A percentile compares a stretch with the other conserved stretches of the same genome.
Evolutionary conservation across 2,888 invertebrate species (phyloP).

Genomic region (Hypercompe scribonia): DNA sequence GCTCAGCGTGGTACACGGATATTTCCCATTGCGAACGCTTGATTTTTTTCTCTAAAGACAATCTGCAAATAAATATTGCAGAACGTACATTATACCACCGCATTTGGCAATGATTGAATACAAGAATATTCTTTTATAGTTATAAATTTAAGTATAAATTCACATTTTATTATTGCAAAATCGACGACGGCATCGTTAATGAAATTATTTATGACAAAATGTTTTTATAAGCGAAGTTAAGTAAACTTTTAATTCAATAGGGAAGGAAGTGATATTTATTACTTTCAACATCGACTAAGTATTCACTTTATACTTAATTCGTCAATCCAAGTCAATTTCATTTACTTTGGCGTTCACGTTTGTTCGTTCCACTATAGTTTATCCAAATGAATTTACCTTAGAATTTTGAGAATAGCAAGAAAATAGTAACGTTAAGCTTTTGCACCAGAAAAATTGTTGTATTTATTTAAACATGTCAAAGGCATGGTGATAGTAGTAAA

Average conservation of each 20-base stretch:
- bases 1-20: constrained; percentile 10
- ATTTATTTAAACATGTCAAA: not conserved
- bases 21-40: not conserved
- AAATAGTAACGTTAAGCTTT: not conserved
- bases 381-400: not conserved
- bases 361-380: not conserved
- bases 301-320: not conserved
- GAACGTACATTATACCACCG: not conserved
- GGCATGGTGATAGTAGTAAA: no score
- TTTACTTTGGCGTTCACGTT: not conserved
- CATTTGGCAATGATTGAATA: no score
- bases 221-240: not conserved
- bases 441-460: not conserved
- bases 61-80: not conserved
- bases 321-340: not conserved
- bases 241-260: not conserved
- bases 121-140: not conserved
- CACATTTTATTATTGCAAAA: not conserved
- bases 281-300: not conserved
- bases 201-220: not conserved
- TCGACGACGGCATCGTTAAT: not conserved
- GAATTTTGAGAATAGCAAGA: not conserved
- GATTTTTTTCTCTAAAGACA: not conserved
- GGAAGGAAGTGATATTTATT: constrained; percentile 2
- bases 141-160: no score